phyloP scores from a whole-genome alignment of 2,888 invertebrate species.

The Scaptomyza flava region DNA sequence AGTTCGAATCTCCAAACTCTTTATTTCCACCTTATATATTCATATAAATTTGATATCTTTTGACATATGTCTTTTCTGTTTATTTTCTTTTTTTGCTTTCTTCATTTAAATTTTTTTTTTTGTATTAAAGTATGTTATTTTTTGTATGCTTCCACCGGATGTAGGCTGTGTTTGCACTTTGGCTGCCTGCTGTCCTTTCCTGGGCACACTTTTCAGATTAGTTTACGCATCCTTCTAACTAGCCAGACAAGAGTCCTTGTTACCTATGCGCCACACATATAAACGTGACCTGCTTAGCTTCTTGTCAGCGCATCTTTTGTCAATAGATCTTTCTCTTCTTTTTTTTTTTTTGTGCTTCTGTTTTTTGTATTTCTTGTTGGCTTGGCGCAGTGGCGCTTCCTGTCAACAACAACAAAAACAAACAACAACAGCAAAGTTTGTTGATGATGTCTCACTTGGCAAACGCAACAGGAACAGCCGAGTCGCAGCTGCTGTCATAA shows the following conservation, averaged over 20 bases:
- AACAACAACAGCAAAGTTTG: conserved; percentile 32
- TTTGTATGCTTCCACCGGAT: conserved; percentile 65
- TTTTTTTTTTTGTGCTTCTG: conserved; percentile 6
- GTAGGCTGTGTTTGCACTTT: conserved; percentile 72
- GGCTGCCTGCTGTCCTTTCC: conserved; percentile 47
- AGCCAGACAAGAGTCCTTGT: conserved; percentile 4
- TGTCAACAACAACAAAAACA: conserved; percentile 54
- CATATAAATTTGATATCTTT: conserved; percentile 73
- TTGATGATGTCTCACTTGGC: conserved; percentile 63
- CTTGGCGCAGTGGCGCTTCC: conserved; percentile 78
- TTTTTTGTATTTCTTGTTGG: conserved; percentile 27
- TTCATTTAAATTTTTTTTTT: conserved; percentile 44
- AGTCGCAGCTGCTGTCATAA: conserved; percentile 46
- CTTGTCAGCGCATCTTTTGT: conserved; percentile 60
- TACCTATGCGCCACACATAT: conserved; percentile 1
- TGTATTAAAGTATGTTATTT: conserved; percentile 4
- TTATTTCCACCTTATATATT: conserved; percentile 8
- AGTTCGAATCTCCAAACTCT: background rate
- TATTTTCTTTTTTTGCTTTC: conserved; percentile 21
- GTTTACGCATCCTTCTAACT: conserved; percentile 65
- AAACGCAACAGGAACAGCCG: conserved; percentile 46
- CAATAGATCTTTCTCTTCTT: conserved; percentile 58
- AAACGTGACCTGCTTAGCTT: conserved; percentile 21
- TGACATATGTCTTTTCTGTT: conserved; percentile 70
- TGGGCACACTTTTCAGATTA: conserved; percentile 79